Base-by-base conservation (phyloP, 2,797 vertebrate species). In the Sternarchorhynchus goeldii region DNA sequence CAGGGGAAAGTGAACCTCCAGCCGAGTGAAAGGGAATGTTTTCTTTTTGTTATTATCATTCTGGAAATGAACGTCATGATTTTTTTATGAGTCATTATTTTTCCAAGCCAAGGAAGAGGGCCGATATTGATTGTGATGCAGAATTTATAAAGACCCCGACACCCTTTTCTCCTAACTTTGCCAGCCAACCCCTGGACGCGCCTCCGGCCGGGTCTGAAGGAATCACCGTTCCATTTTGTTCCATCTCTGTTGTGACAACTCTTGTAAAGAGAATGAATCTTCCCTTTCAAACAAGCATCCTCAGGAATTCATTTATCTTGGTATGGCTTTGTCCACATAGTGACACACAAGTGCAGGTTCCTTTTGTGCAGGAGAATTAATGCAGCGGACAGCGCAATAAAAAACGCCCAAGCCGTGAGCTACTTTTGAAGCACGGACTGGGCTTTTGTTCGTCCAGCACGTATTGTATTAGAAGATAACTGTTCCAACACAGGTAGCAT, bases 301-400 rank as follows among this genome's bases (percentile, higher is more conserved):
- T 82, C 73, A 83, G 82, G 86, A 91, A 91, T 92, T 91, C 89
- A 93, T 94, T 88, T 88, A 88, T 93, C 90, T 91, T 93, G 85
- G 90, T 92, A 90, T 86, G 88, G 87, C 90, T 92, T 93, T 93
- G 90, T 93, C 88, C 90, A 76, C 0, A 81, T 77, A 85, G 89
- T 91, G 92, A 91, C 90, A 88, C 87, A 80, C 84, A 90, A 89
- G 87, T 82, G 45, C 55, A 66, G 76, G 77, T 77, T 82, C 81
- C 90, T 87, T 91, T 92, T 92, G 91, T 92, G 76, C 75, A 66
- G 76, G 32, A 78, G 86, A 89, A 92, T 92, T 88, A 88, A 93
- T 90, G 90, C 81, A 39, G 79, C 89, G 88, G 90, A 90, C 87
- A 64, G 88, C 77, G 85, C 87, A 90, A 91, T 92, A 91, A 93